Evolutionary conservation across 2,888 invertebrate genomes (phyloP), one percentile per base, ranked within the genome.

Genomic region (Aspidiotus rigidus): DNA sequence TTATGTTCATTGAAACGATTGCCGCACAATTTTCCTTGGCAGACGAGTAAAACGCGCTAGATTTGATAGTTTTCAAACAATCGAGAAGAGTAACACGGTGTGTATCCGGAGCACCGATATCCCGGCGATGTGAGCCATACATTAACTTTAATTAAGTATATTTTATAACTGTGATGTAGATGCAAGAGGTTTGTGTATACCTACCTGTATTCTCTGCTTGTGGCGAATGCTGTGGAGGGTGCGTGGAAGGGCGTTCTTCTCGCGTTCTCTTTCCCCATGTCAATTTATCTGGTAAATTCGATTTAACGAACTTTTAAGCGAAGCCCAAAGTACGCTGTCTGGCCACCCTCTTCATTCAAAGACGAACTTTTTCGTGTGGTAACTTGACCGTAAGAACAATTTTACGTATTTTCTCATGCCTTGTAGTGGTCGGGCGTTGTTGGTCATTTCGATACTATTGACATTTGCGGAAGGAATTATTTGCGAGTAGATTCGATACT

Each of bases 111-210:
- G n/a, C 6, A 49, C 49, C 11, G 60, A n/a, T 44, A 62, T 61
- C 62, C 39, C 60, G 60, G 28, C 28, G 28, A 16, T 60, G 60
- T 54, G 40, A 64, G 54, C 64, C 64, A 17, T 64, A 64, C 64
- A 49, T 64, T 64, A 64, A 13, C 49, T 64, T 64, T 64, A 64
- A 64, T 64, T 64, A 64, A 54, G 64, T 64, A 64, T 64, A 64
- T 64, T 64, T 64, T 64, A 54, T 55, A 64, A n/a, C 39, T n/a
- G 16, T 8, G 17, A 60, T 15, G 39, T 39, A 16, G 53, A 53
- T 49, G 44, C 11, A 62, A 61, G 15, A 17, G 61, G 53, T 53
- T 53, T 53, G 13, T 13, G 53, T 53, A 53, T 53, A n/a, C n/a
- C 2, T 13, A 15, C 13, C 53, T 13, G 13, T 13, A 15, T 53